Base-by-base conservation (phyloP, 2,797 vertebrate species). In the Eulemur rubriventer region DNA sequence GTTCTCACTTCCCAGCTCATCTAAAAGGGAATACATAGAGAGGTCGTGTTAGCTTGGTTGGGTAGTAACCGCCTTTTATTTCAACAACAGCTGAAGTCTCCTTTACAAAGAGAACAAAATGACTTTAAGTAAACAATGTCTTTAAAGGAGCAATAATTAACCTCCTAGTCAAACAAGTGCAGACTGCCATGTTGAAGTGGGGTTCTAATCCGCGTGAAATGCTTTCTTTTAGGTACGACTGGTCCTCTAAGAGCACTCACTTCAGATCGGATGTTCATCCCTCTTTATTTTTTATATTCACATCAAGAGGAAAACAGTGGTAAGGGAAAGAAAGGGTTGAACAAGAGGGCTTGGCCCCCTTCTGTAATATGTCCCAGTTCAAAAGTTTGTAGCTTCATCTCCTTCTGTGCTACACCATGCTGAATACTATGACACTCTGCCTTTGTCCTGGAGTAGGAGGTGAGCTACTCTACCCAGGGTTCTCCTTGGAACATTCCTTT, bases 1-100 rank as follows among this genome's bases (percentile, higher is more conserved):
- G 92, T 98, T 98, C 97, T 99, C 98, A 2, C 98, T 98, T 96
- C 95, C 98, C 94, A 98, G 96, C 61, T 98, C 98, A 97, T 98
- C 99, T 99, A 95, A 84, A 99, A 97, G 82, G 94, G 98, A 98
- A 97, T 69, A 97, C 70, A 95, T 3, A 97, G 41, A 92, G 97
- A 97, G 95, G 3, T 52, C 82, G 50, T 0, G 33, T 72, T 97
- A 91, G 78, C 4, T 20, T n/a, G 48, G 48, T 41, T 2, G 76
- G 2, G 33, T 80, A 50, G 7, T 16, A 43, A 85, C 59, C 72
- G 41, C 48, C n/a, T 26, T n/a, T 50, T 28, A 48, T 52, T 67
- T 81, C 82, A 69, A 26, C 70, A 84, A 28, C 85, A 84, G 26
- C 79, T n/a, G 16, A 61, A 67, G n/a, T n/a, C 73, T 80, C 48